Base-by-base conservation (phyloP, 2,888 invertebrate genomes). In the Cacoxenus indagator region DNA sequence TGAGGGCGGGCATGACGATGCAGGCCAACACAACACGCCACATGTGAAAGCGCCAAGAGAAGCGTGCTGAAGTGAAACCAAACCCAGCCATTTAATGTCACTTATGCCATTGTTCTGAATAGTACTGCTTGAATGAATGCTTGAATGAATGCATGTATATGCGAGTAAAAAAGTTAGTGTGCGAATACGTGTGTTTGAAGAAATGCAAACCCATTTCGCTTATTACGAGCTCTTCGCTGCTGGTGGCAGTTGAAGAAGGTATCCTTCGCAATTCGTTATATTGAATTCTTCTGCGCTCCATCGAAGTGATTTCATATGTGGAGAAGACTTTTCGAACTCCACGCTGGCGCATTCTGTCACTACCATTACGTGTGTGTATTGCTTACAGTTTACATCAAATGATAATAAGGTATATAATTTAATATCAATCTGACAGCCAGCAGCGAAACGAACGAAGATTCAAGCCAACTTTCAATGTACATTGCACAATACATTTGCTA, bases 371-470 rank as follows among this genome's bases (percentile, higher is more conserved):
- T n/a, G n/a, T n/a, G n/a, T n/a, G n/a, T n/a, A n/a, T n/a, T n/a
- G 65, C 59, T 65, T 51, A 24, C 48, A 61, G 67, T 64, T 65
- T 64, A 67, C 71, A 74, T 68, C 68, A 67, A 81, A 84, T 85
- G 86, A 84, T 85, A 86, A 85, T 86, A 85, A 85, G 86, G 83
- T 83, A 85, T 86, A 86, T 86, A 85, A 86, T 85, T 85, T 86
- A 85, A 86, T 86, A 85, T 85, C 82, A 84, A 84, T 84, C 84
- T 84, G 81, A 84, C 73, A 78, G 77, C 75, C 81, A 75, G 74
- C 74, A 78, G 81, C 75, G 11, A 43, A 3, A 43, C 2, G 14
- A 77, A 79, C 75, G 77, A 76, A 79, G 75, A 71, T 57, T 65
- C 67, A 74, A 69, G 69, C 9, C 57, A 26, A 14, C 27, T 31